These are phyloP conservation scores for Zaprionus capensis DNA, from an alignment of 1,140 invertebrate species.

Conservation along the genomic window DNA sequence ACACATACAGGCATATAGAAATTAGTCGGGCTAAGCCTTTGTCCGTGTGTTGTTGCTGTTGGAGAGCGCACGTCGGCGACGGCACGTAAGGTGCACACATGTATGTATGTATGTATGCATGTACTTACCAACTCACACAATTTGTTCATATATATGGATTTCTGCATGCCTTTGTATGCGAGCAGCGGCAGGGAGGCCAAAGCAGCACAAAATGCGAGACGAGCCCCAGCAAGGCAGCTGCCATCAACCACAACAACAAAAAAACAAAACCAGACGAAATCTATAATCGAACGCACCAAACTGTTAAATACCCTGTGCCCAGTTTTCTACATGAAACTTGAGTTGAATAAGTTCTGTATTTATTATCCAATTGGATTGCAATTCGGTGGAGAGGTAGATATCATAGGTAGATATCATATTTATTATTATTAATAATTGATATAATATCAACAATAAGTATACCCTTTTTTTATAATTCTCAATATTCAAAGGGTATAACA, in stretches of 20 bases:
- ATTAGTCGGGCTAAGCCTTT: conserved; percentile 31
- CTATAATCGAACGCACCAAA: too few species aligned
- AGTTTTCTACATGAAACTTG: too few species aligned
- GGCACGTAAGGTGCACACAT: conserved; percentile 38
- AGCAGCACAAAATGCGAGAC: conserved; percentile 45
- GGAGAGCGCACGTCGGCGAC: conserved; percentile 35
- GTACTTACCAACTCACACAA: conserved; percentile 11
- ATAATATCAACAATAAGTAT: too few species aligned
- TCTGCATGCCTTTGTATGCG: conserved; percentile 13
- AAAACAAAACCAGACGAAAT: not conserved
- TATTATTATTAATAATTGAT: too few species aligned
- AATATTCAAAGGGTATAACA: not conserved
- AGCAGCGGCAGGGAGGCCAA: conserved; percentile 18
- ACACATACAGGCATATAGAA: not conserved
- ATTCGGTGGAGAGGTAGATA: too few species aligned
- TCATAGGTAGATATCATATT: too few species aligned
- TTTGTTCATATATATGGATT: conserved; percentile 4
- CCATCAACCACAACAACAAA: conserved; percentile 15
- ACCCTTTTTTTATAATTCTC: too few species aligned
- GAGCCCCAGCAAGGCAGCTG: conserved; percentile 54
- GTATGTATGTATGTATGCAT: not conserved
- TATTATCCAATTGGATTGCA: too few species aligned
- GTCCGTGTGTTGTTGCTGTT: conserved; percentile 14
- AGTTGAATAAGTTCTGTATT: too few species aligned
- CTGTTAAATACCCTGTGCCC: too few species aligned